Base-by-base conservation (phyloP, 2,888 invertebrate genomes). In the Ectropis crepuscularia region DNA sequence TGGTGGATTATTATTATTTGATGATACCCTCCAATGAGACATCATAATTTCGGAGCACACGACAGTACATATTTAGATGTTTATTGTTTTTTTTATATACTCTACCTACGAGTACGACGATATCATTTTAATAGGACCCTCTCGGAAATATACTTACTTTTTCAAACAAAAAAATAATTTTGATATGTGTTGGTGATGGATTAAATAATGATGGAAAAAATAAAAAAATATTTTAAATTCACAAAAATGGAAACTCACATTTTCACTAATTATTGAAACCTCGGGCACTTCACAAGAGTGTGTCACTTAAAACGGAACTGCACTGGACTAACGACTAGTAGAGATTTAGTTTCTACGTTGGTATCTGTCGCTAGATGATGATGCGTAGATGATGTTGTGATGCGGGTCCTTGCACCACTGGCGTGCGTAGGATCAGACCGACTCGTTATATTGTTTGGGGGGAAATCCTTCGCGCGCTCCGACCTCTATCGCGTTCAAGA, bases 351-450 rank as follows among this genome's bases (percentile, higher is more conserved):
- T 28, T 28, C 16, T 4, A 28, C 16, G 16, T 28, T 28, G 16
- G 16, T 28, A 28, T 28, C 16, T 7, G 12, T 11, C 28, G 28
- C 6, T 46, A 16, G 16, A 28, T 11, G 5, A 47, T 45, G 38
- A 7, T 47, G 41, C 46, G 36, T 9, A 50, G 55, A 57, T 63
- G 69, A 51, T 59, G 57, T 43, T 49, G 57, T 54, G 69, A 64
- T 57, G 71, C 61, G 59, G 63, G 55, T 70, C 70, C 71, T 69
- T 66, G 59, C 65, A 64, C 28, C 70, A 75, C 72, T 75, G 74
- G 42, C 55, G 69, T 57, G 28, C 39, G 53, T 43, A 54, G 46
- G 66, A 73, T 65, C 64, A 39, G 41, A 10, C 47, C 10, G 16
- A 16, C 65, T 57, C 38, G 65, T 72, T 72, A 69, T 72, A 72